Conservation (phyloP, 2,113 vertebrate genomes). For the Progne subis region DNA sequence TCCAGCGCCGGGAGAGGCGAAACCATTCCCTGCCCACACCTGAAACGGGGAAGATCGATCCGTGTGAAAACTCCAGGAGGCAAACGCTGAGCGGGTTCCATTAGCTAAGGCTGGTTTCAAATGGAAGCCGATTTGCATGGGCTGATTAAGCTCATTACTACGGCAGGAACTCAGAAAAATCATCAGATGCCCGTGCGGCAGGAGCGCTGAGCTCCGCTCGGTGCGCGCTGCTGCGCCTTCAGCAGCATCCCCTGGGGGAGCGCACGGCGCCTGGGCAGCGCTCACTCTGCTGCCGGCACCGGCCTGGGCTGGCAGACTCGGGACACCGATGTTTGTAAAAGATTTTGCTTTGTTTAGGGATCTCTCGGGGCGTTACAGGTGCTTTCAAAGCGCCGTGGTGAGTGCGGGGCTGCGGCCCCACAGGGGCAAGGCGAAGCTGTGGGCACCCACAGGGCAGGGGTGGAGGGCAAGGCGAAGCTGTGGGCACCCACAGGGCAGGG, state of each 20-base stretch:
- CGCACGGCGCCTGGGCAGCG: no score
- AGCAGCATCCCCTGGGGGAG: neutral
- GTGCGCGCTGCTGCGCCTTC: neutral
- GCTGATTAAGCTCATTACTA: conserved; percentile 54
- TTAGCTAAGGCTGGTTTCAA: conserved; percentile 49
- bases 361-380: accelerated
- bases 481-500: neutral
- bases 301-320: neutral
- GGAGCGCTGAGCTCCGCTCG: neutral
- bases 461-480: accelerated
- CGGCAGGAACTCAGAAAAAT: neutral
- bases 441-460: neutral
- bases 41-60: neutral
- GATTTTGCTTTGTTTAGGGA: neutral
- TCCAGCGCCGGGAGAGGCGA: neutral
- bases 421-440: accelerated
- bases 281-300: no score
- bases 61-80: conserved; percentile 7
- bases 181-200: neutral
- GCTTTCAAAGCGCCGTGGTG: accelerated
- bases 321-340: neutral
- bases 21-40: neutral
- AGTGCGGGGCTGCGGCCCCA: accelerated
- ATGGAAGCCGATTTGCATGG: conserved; percentile 49
- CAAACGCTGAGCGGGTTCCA: neutral